Evolutionary conservation across 2,888 invertebrate genomes (phyloP), one percentile per base, ranked within the genome.

Genomic region (Galerucella nymphaeae): DNA sequence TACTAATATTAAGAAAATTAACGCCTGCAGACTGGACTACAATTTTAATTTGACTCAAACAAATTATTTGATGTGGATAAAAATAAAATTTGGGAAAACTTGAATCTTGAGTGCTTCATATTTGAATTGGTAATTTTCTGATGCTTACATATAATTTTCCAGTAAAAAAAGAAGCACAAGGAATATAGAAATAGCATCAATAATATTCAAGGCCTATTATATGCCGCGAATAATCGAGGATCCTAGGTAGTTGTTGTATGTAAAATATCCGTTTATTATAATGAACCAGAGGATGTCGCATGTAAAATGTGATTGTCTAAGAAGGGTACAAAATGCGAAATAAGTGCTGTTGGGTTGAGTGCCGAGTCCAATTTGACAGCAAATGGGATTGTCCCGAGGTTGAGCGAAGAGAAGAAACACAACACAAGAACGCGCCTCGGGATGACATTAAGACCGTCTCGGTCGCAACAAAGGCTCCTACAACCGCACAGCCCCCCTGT

Each of bases 391-490:
- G 61, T 62, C 61, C 41, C 16, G 30, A 59, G 45, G 41, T 42
- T 38, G 55, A 65, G 38, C 38, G 65, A 65, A 65, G 65, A 65
- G 65, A 65, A 65, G 65, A 65, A 38, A 65, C 65, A 65, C 53
- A 65, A 70, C 55, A 45, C 63, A 70, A 83, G 84, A 85, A 82
- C 84, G 82, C 80, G 85, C 85, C 85, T 84, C 84, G 78, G 85
- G 86, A 85, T 85, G 85, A 85, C 85, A 86, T 85, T 85, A 86
- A 70, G 85, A 83, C 83, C 81, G 84, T 84, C 84, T 85, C 83
- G 84, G 83, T 85, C 84, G 83, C 80, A 84, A 83, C 85, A 85
- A 85, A 85, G 85, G 84, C 84, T 81, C 76, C 76, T 57, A 67
- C 58, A 67, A 68, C 53, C 63, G 78, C 77, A 80, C 83, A 83